These are phyloP conservation scores for Erythrolamprus reginae DNA, from an alignment of 2,113 vertebrate genomes.

Conservation along the genomic window DNA sequence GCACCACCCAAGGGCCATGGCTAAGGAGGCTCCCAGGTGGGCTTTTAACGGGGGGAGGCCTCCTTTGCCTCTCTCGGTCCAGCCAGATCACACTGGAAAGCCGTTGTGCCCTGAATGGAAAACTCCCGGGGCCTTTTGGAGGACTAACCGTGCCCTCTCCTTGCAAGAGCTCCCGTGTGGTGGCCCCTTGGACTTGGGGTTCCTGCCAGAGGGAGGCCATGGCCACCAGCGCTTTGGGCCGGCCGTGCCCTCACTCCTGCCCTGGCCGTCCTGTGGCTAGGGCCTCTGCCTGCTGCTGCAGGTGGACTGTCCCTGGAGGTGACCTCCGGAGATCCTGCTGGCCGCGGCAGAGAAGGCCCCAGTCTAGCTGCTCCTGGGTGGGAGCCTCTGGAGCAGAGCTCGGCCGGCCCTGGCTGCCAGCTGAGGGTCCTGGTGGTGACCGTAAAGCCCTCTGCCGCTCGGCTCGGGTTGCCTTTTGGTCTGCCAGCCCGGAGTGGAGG, in stretches of 20 bases:
- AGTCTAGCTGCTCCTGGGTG: background rate
- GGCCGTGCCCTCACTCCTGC: background rate
- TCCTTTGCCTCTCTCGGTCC: background rate
- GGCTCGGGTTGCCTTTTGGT: background rate
- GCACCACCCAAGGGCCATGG: background rate
- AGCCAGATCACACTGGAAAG: background rate
- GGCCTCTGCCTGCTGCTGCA: background rate
- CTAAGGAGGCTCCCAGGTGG: background rate
- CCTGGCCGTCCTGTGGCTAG: background rate
- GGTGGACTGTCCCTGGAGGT: background rate
- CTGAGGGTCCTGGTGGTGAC: background rate
- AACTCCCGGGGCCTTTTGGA: background rate
- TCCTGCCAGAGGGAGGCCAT: background rate
- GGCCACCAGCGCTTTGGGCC: background rate
- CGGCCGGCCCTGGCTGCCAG: background rate
- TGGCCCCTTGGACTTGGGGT: background rate
- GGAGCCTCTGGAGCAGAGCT: background rate
- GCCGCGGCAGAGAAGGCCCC: background rate
- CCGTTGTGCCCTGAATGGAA: background rate
- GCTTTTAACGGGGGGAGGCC: background rate
- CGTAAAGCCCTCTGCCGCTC: background rate
- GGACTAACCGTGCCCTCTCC: background rate
- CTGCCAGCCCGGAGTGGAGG: background rate
- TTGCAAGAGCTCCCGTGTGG: background rate
- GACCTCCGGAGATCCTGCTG: background rate